Base-by-base conservation (phyloP, 2,113 vertebrate genomes). In the Nanorana parkeri region DNA sequence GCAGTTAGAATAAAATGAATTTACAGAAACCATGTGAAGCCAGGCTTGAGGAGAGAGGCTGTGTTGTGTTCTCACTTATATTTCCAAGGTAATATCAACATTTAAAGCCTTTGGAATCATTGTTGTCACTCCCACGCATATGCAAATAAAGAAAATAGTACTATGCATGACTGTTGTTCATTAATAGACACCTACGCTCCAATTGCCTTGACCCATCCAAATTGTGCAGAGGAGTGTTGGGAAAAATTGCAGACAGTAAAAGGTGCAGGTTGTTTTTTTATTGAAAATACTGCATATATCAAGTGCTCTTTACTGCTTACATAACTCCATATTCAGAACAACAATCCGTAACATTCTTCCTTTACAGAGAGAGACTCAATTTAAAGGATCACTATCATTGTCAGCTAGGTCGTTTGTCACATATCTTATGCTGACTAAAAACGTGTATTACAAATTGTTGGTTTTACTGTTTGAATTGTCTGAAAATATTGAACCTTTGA, bases 1-100 rank as follows among this genome's bases (percentile, higher is more conserved):
- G 54, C 11, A 28, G 51, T 66, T 74, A 58, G 21, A 20, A 41
- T 24, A 60, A 28, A 74, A 81, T 73, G 65, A 73, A 72, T 65
- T 10, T 47, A 36, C 36, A 63, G 47, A 65, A 72, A 29, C 7
- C 17, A 72, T 54, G 36, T 72, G 54, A 60, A 21, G 52, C 26
- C 29, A 73, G 61, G 3, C 15, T 36, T 19, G 7, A 51, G 47
- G 47, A 64, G 16, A 10, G 23, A 19, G 16, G 26, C 51, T 58
- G 58, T 69, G 28, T 26, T 56, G 15, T 51, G 47, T n/a, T 47
- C 16, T 15, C 17, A n/a, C 32, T 67, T 28, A 32, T 7, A 23
- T 36, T 82, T 65, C 26, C 51, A 74, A 82, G 61, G 80, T 82
- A 63, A 74, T 66, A 73, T 66, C 66, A 67, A 36, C 47, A 75